A percentile compares a stretch with the other conserved stretches of the same genome.
Conservation (phyloP, 2,888 invertebrate genomes). For the Dastarcus helophoroides region DNA sequence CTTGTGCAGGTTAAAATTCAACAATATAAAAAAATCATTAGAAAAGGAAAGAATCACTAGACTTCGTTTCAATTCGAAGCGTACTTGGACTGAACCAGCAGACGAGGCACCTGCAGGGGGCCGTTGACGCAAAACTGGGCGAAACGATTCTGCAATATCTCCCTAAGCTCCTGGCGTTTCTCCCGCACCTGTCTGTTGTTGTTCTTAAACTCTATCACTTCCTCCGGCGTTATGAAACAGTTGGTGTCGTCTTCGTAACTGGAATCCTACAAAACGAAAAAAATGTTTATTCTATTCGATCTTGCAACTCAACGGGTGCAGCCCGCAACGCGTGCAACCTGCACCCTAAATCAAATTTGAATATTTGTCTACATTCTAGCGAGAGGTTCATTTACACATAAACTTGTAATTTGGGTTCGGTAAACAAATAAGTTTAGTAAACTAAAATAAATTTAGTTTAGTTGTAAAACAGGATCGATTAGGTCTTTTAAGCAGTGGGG, state of each 20-base stretch:
- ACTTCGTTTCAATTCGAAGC: conserved; percentile 27
- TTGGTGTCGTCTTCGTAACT: conserved; percentile 62
- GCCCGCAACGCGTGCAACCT: no score
- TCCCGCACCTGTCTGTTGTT: conserved; percentile 65
- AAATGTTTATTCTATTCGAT: no score
- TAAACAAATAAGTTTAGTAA: no score
- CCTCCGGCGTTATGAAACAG: conserved; percentile 79
- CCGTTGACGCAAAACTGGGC: conserved; percentile 61
- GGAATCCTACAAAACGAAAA: conserved; percentile 52
- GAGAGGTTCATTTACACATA: no score
- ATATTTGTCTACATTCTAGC: no score
- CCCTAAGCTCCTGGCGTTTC: conserved; percentile 70
- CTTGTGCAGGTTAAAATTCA: neutral
- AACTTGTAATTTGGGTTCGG: no score
- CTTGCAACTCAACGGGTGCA: no score
- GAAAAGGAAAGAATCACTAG: neutral
- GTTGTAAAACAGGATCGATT: no score
- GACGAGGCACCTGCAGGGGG: conserved; percentile 34
- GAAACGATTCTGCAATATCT: conserved; percentile 72
- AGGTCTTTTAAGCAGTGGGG: no score
- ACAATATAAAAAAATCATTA: neutral
- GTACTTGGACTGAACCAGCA: conserved; percentile 33
- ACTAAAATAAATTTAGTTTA: no score
- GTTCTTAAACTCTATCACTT: conserved; percentile 76
- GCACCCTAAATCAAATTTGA: no score